Base-by-base conservation (phyloP, 2,888 invertebrate species). In the Exocentrus adspersus region DNA sequence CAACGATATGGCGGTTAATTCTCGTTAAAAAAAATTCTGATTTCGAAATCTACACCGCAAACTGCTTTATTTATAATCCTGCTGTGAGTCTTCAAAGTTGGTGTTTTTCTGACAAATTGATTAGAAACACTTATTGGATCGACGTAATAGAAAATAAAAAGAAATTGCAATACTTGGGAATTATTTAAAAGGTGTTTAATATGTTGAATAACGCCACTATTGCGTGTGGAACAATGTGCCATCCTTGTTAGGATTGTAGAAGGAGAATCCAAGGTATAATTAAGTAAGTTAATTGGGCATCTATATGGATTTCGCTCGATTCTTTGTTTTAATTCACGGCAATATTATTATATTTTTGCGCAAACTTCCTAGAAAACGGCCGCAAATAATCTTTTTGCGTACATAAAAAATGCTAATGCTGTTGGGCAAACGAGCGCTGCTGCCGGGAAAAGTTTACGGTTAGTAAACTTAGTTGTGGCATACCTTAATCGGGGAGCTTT, bases 351-450 rank as follows among this genome's bases (percentile, higher is more conserved):
- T 51, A 54, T 60, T 65, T 69, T 69, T 69, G 56, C 67, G 67
- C 62, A 68, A 70, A 64, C 68, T 70, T 70, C 70, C 70, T 70
- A 68, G 64, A 66, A 62, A 70, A 62, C 64, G 45, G 24, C 52
- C 12, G 28, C 42, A 42, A 58, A 50, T 58, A 57, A 48, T 57
- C 48, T 46, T 54, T 37, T 37, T 37, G 5, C 17, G 17, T n/a
- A n/a, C 20, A 32, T 48, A 48, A 58, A 46, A 60, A 46, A 45
- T 46, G 53, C 32, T 60, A 46, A 52, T 53, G 16, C 32, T 46
- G 53, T 60, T 60, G 42, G 37, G 60, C 46, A 60, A 60, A 60
- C 60, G 45, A 60, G 53, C 53, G 53, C 53, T n/a, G n/a, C n/a
- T n/a, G n/a, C n/a, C n/a, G 46, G 51, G 60, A 42, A 60, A 53